Evolutionary conservation across 2,113 vertebrate species (phyloP).

Genomic region (Cheirogaleus medius): DNA sequence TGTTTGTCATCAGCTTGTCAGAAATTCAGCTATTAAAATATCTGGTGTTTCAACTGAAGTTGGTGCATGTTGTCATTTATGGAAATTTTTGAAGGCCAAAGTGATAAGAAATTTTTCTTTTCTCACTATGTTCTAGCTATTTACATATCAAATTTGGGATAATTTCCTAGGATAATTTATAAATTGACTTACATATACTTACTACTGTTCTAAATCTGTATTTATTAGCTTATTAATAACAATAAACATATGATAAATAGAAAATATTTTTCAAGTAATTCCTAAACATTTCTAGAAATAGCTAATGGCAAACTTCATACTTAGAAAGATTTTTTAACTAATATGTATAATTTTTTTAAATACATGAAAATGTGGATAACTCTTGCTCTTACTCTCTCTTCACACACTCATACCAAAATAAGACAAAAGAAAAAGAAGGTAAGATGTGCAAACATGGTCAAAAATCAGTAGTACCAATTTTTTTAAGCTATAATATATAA

Average conservation of each 20-base stretch:
- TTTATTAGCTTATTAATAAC: background rate
- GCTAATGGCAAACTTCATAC: background rate
- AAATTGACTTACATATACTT: background rate
- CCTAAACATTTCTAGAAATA: conserved; percentile 1
- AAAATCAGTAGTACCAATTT: background rate
- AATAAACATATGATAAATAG: background rate
- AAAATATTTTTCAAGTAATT: background rate
- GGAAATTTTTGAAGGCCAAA: conserved; percentile 20
- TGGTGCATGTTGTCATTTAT: background rate
- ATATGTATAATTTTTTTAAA: background rate
- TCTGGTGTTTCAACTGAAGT: background rate
- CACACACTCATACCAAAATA: background rate
- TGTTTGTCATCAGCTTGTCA: conserved; percentile 6
- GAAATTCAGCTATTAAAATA: conserved; percentile 35
- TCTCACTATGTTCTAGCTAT: background rate
- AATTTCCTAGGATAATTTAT: conserved; percentile 21
- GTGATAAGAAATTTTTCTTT: background rate
- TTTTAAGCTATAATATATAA: background rate
- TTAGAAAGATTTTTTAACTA: background rate
- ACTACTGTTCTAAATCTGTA: conserved; percentile 5
- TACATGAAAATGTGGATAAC: conserved; percentile 6
- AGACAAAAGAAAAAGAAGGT: background rate
- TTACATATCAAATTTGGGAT: conserved; percentile 1
- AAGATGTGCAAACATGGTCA: background rate
- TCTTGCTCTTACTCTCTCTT: background rate